Percentiles rank a stretch among this genome's conserved stretches.
phyloP scores from a whole-genome alignment of 2,113 vertebrate species.

The Lepisosteus oculatus region DNA sequence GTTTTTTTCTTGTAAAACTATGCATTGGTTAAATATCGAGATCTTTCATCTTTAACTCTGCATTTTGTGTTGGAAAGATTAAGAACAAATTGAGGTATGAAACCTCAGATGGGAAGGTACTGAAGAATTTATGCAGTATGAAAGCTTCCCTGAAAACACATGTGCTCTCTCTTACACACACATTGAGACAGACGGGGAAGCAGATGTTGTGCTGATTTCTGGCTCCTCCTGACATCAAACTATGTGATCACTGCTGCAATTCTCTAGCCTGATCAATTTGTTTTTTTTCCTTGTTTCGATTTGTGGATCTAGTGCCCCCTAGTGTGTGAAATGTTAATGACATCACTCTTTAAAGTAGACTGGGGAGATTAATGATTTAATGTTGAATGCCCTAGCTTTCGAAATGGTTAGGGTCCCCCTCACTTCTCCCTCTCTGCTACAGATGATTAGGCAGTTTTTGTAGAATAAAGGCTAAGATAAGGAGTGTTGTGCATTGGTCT shows the following conservation, averaged over 20 bases:
- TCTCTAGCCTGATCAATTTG: constrained; percentile 22
- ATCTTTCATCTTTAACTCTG: no score
- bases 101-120: no score
- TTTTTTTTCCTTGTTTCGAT: constrained; percentile 30
- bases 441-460: neutral
- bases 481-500: neutral
- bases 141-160: neutral
- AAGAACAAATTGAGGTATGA: no score
- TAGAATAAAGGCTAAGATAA: no score
- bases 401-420: no score
- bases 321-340: constrained; percentile 20
- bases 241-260: constrained; percentile 14
- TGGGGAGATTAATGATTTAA: neutral
- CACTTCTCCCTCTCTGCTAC: neutral
- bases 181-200: neutral
- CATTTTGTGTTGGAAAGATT: no score
- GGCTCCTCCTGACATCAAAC: constrained; percentile 9
- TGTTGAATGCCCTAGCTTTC: no score
- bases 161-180: constrained; percentile 2
- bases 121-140: no score
- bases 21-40: no score
- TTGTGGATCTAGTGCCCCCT: constrained; percentile 16
- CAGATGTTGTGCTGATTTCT: constrained; percentile 23
- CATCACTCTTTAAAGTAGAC: neutral
- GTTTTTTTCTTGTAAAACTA: no score